These are phyloP conservation scores for Limosa lapponica DNA, from an alignment of 2,797 vertebrate species.

Conservation along the genomic window DNA sequence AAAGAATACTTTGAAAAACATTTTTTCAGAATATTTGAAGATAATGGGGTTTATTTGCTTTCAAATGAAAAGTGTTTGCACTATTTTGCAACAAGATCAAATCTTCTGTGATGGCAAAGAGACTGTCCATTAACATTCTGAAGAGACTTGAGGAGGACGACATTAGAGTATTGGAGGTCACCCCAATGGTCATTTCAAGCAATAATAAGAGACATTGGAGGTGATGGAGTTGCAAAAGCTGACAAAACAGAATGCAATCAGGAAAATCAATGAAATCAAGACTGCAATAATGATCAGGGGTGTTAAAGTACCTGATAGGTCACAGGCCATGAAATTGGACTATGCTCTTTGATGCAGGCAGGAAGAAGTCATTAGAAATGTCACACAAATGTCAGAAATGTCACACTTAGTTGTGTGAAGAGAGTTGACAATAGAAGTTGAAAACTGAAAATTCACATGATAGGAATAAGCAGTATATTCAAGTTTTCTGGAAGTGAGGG, in stretches of 20 bases:
- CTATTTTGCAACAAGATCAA: not conserved
- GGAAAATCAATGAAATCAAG: constrained; percentile 47
- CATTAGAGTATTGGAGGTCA: not conserved
- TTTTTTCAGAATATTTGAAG: not conserved
- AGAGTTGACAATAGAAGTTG: not conserved
- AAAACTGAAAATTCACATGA: not conserved
- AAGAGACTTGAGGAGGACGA: not conserved
- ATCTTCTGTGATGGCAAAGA: not conserved
- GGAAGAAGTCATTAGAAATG: constrained; percentile 33
- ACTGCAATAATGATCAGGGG: not conserved
- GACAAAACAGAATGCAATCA: constrained; percentile 33
- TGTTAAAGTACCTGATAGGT: constrained; percentile 30
- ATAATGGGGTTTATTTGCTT: not conserved
- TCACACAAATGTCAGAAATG: constrained; percentile 44
- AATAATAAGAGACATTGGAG: not conserved
- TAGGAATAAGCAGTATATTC: not conserved
- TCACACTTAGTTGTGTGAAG: not conserved
- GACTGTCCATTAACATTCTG: not conserved
- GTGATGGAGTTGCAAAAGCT: constrained; percentile 1
- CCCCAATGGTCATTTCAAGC: not conserved
- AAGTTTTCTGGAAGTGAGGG: not conserved
- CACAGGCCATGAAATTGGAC: not conserved
- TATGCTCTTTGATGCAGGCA: not conserved
- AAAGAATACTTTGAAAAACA: not conserved
- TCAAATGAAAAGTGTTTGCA: not conserved